Conservation (phyloP, 2,797 vertebrate genomes). For the Fundulus diaphanus region DNA sequence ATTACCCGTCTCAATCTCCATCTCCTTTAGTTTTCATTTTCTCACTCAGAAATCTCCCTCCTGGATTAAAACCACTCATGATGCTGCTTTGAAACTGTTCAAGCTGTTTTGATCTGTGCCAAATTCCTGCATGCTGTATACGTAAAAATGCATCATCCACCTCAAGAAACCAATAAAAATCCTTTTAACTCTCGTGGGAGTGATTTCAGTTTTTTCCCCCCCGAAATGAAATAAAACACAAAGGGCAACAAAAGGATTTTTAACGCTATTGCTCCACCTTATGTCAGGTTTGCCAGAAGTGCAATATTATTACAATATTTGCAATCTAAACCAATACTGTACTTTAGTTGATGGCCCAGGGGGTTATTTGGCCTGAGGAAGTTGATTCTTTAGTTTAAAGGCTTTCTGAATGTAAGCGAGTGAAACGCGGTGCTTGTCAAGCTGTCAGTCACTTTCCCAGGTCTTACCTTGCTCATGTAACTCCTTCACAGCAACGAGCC, state of each 20-base stretch:
- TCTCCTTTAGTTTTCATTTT: constrained; percentile 49
- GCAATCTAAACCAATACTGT: constrained; percentile 26
- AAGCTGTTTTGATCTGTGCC: constrained; percentile 33
- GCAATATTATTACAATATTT: constrained; percentile 38
- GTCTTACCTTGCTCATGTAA: constrained; percentile 91
- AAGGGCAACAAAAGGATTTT: constrained; percentile 32
- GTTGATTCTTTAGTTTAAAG: not conserved
- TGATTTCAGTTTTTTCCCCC: constrained; percentile 53
- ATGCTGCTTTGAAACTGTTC: constrained; percentile 35
- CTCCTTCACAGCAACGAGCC: constrained; percentile 89
- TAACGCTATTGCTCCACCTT: constrained; percentile 31
- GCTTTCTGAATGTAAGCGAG: not conserved
- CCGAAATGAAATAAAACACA: constrained; percentile 47
- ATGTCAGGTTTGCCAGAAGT: constrained; percentile 25
- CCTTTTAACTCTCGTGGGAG: constrained; percentile 68
- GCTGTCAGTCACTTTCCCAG: not conserved
- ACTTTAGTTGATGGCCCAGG: not conserved
- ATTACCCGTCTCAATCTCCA: constrained; percentile 54
- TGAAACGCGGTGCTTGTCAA: not conserved
- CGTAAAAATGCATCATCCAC: constrained; percentile 35
- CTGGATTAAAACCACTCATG: constrained; percentile 31
- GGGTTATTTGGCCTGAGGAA: not conserved
- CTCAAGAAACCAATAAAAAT: constrained; percentile 62
- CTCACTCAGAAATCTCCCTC: constrained; percentile 25
- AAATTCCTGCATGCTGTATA: constrained; percentile 54